Conservation (phyloP, 2,797 vertebrate species). For the Myioborus miniatus region DNA sequence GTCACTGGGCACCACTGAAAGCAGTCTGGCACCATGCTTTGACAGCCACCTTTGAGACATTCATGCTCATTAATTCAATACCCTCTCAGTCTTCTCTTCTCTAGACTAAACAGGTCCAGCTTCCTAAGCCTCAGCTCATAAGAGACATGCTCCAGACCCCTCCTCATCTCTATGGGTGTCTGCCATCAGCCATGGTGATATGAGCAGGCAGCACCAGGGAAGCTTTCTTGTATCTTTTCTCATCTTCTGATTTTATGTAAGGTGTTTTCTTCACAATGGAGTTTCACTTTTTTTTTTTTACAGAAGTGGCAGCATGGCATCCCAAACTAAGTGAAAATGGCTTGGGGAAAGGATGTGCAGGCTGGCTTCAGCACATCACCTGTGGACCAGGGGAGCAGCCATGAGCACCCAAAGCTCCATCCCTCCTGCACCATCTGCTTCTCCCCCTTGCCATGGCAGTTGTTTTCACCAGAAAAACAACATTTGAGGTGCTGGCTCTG, state of each 20-base stretch:
- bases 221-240: background rate
- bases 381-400: background rate
- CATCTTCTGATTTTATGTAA: background rate
- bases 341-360: background rate
- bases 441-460: background rate
- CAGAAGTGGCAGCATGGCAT: background rate
- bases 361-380: background rate
- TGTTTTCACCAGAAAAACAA: background rate
- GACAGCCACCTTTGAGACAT: background rate
- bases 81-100: background rate
- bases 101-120: background rate
- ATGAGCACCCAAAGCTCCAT: rapidly evolving
- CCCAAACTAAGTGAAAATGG: background rate
- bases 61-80: rapidly evolving
- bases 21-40: background rate
- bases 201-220: background rate
- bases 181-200: background rate
- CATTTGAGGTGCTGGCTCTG: background rate
- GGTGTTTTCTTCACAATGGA: background rate
- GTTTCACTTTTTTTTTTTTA: background rate
- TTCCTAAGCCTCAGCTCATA: background rate
- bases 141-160: background rate
- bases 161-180: background rate
- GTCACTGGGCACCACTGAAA: background rate
- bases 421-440: background rate